These are phyloP conservation scores for Eulemur rufifrons DNA, from an alignment of 2,113 vertebrate species.

Conservation along the genomic window DNA sequence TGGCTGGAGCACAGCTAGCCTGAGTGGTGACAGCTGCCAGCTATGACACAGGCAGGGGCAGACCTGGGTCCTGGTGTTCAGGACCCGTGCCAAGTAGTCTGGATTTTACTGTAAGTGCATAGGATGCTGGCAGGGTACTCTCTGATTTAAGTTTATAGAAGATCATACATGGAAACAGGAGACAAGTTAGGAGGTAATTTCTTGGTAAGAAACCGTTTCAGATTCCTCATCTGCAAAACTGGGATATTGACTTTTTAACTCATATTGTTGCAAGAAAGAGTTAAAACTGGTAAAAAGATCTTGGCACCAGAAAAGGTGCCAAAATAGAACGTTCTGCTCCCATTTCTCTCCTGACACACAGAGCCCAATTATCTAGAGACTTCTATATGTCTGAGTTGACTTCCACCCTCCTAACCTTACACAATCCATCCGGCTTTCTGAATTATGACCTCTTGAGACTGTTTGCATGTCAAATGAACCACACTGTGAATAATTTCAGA, in stretches of 20 bases:
- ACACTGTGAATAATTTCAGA: neutral
- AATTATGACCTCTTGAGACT: neutral
- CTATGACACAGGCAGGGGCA: neutral
- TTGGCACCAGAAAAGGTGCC: neutral
- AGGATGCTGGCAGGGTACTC: neutral
- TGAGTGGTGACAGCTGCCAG: rapidly evolving
- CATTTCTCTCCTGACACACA: neutral
- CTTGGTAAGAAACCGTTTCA: neutral
- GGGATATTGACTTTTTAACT: neutral
- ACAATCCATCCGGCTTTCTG: neutral
- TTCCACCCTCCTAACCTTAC: neutral
- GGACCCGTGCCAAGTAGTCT: rapidly evolving
- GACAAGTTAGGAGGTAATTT: neutral
- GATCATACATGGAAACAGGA: neutral
- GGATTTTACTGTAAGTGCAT: neutral
- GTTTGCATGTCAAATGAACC: neutral
- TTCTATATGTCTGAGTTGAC: rapidly evolving
- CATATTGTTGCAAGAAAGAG: neutral
- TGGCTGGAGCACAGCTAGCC: rapidly evolving
- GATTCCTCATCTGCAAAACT: neutral
- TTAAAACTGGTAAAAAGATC: neutral
- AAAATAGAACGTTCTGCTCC: neutral
- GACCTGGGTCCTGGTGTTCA: rapidly evolving
- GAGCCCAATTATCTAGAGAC: neutral
- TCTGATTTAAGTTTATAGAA: neutral